These are phyloP conservation scores for Danio jaintianensis DNA, from an alignment of 2,797 vertebrate genomes.

Conservation along the genomic window DNA sequence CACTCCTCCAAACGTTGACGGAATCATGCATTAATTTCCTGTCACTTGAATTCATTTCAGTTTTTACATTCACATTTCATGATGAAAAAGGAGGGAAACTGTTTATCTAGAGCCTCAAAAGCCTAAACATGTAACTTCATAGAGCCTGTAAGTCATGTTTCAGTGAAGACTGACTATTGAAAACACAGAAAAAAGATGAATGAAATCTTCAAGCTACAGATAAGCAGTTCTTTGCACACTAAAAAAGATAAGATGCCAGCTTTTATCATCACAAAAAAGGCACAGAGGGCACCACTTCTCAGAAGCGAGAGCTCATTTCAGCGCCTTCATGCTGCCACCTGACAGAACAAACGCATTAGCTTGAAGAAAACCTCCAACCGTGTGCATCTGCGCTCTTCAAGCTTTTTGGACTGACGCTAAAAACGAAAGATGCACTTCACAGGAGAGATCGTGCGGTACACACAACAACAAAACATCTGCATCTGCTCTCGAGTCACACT, in stretches of 20 bases:
- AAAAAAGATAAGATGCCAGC: background rate
- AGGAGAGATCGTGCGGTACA: background rate
- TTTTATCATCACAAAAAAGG: background rate
- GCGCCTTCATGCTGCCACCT: background rate
- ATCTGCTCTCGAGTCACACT: background rate
- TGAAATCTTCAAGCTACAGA: constrained; percentile 61
- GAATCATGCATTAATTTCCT: too few species aligned
- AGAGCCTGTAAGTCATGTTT: constrained; percentile 39
- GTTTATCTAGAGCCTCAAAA: background rate
- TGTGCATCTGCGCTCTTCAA: constrained; percentile 15
- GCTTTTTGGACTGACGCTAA: background rate
- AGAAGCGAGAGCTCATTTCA: background rate
- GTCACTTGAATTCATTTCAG: too few species aligned
- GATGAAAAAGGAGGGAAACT: background rate
- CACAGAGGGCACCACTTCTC: background rate
- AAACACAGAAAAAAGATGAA: constrained; percentile 64
- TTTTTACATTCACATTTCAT: too few species aligned
- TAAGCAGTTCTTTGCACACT: background rate
- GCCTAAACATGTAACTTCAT: background rate
- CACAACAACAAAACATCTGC: constrained; percentile 8
- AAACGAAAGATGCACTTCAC: constrained; percentile 11
- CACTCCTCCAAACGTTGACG: too few species aligned
- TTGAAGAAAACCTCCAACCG: background rate
- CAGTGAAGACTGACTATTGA: constrained; percentile 58
- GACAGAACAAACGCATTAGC: background rate